Percentiles rank a stretch among this genome's conserved stretches.
Evolutionary conservation across 2,113 vertebrate genomes (phyloP).

Genomic region (Sebastes fasciatus): DNA sequence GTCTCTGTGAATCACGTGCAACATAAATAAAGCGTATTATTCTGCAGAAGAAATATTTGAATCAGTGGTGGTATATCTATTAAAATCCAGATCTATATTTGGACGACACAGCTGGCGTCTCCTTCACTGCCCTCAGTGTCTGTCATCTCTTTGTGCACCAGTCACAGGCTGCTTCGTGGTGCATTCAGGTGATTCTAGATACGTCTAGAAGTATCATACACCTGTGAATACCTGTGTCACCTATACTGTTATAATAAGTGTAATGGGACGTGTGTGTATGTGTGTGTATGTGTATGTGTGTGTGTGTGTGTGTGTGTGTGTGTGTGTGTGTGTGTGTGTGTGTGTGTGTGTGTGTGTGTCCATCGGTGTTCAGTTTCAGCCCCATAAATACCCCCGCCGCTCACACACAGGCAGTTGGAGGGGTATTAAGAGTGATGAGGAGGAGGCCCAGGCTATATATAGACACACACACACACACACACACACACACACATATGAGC

Average conservation of each 20-base stretch:
- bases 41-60: neutral
- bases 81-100: neutral
- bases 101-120: conserved; percentile 15
- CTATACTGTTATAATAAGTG: neutral
- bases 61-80: neutral
- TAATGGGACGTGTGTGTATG: neutral
- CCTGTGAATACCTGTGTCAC: neutral
- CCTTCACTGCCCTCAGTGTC: neutral
- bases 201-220: neutral
- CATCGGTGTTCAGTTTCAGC: conserved; percentile 64
- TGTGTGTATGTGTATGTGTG: conserved; percentile 33
- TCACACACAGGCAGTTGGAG: conserved; percentile 45
- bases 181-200: conserved; percentile 7
- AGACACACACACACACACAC: conserved; percentile 36
- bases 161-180: neutral
- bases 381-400: conserved; percentile 55
- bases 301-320: conserved; percentile 37
- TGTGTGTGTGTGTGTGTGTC: conserved; percentile 35
- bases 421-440: conserved; percentile 56
- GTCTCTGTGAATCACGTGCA: too few relatives aligned
- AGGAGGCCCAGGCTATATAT: conserved; percentile 62
- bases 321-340: conserved; percentile 5
- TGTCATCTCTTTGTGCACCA: neutral
- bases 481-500: conserved; percentile 35
- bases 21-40: too few relatives aligned